Evolutionary conservation across 1,140 invertebrate species (phyloP).

Genomic region (Tetraneura akinire): DNA sequence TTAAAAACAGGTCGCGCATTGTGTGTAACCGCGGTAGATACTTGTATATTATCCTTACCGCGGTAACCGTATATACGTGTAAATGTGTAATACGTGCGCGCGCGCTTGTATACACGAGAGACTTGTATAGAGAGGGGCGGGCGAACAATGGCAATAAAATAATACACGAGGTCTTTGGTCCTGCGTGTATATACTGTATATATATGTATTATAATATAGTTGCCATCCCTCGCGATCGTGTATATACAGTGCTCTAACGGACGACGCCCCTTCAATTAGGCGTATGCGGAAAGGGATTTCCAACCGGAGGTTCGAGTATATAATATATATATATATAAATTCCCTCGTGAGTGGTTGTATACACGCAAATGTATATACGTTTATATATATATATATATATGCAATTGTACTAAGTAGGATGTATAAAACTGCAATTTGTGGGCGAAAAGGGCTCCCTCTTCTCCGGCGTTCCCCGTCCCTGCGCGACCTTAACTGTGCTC

Average conservation of each 20-base stretch:
- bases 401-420: not conserved
- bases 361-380: not conserved
- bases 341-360: conserved; percentile 8
- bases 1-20: not conserved
- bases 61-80: not conserved
- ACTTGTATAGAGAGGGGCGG: not conserved
- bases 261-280: conserved; percentile 47
- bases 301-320: not conserved
- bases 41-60: not conserved
- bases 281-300: conserved; percentile 25
- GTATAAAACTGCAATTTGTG: conserved; percentile 37
- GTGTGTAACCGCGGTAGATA: too few species aligned
- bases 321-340: too few species aligned
- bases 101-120: not conserved
- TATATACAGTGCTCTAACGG: not conserved
- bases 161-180: not conserved
- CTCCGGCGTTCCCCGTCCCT: not conserved
- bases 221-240: conserved; percentile 21
- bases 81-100: not conserved
- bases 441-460: not conserved
- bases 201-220: too few species aligned
- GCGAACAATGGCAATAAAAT: not conserved
- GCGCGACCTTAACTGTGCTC: not conserved
- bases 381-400: too few species aligned
- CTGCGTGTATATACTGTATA: too few species aligned